Base-by-base conservation (phyloP, 1,140 invertebrate species). In the Drosophila virilis region DNA sequence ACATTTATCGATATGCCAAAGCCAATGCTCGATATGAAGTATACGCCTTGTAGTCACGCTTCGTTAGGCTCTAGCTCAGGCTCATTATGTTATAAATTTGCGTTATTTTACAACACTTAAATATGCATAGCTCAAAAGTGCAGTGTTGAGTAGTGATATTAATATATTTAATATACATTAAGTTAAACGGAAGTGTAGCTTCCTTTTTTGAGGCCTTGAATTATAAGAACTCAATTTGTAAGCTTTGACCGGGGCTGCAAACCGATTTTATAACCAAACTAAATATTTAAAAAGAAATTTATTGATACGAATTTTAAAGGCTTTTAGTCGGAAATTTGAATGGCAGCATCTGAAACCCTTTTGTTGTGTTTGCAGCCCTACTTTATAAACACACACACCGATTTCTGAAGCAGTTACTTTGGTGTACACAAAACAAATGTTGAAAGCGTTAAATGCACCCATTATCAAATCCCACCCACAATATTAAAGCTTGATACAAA, bases 361-460 rank as follows among this genome's bases (percentile, higher is more conserved):
- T 5, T 0, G 0, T 28, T 28, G 22, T 2, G 22, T 28, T 52
- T 52, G 51, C 51, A 52, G 51, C 51, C 51, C 8, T 35, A 13
- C 6, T 17, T 32, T 35, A 37, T 33, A 28, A 15, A 61, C 43
- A 46, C 43, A 17, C 17, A 35, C 58, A 42, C 12, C 2, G 37
- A 40, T 9, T 43, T 28, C 10, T 42, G 5, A 43, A 58, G 37
- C 55, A 43, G 9, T 43, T 43, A 58, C 55, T 28, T 8, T 58
- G 55, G 55, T 58, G 40, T 48, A 38, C 17, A 48, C 10, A 61
- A 17, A 43, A 38, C 35, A 46, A 50, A 28, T 59, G 45, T 59
- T 55, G 13, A 65, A 76, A 76, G 74, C 74, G 74, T 76, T 72
- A 66, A 76, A 76, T 76, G 74, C 74, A 76, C 74, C 51, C 38